phyloP scores from a whole-genome alignment of 1,140 invertebrate species.

The Subanguina moxae region DNA sequence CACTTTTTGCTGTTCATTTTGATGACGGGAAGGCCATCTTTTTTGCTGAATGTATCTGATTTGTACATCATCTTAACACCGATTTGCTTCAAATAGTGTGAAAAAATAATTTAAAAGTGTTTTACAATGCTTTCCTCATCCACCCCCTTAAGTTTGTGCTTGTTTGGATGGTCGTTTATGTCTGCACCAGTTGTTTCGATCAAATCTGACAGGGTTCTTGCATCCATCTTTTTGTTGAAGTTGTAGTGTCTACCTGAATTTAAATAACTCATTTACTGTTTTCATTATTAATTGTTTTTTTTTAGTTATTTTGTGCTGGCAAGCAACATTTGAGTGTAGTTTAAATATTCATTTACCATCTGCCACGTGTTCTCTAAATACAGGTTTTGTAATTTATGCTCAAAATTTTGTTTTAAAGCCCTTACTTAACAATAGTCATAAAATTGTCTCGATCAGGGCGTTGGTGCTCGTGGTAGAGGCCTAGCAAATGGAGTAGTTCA shows the following conservation, averaged over 20 bases:
- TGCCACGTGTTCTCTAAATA: background rate
- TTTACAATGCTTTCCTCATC: background rate
- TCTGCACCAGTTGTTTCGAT: background rate
- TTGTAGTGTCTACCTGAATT: background rate
- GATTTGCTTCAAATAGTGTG: too few species aligned
- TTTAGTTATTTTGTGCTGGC: too few species aligned
- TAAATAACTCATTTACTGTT: background rate
- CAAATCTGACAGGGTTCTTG: background rate
- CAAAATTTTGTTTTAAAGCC: too few species aligned
- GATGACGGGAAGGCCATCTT: background rate
- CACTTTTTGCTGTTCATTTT: background rate
- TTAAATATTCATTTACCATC: background rate
- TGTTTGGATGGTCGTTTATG: background rate
- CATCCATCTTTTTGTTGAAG: background rate
- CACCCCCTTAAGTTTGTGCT: background rate
- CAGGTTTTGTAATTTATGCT: too few species aligned
- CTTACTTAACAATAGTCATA: background rate
- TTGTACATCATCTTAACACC: background rate
- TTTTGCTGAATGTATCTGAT: background rate
- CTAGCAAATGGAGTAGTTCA: background rate
- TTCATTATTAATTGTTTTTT: too few species aligned
- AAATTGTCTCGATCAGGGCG: background rate
- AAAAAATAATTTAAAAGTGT: too few species aligned
- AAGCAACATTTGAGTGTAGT: too few species aligned
- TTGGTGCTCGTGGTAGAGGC: constrained; percentile 1